Conservation (phyloP, 2,888 invertebrate genomes). For the Ophion obscuratus region DNA sequence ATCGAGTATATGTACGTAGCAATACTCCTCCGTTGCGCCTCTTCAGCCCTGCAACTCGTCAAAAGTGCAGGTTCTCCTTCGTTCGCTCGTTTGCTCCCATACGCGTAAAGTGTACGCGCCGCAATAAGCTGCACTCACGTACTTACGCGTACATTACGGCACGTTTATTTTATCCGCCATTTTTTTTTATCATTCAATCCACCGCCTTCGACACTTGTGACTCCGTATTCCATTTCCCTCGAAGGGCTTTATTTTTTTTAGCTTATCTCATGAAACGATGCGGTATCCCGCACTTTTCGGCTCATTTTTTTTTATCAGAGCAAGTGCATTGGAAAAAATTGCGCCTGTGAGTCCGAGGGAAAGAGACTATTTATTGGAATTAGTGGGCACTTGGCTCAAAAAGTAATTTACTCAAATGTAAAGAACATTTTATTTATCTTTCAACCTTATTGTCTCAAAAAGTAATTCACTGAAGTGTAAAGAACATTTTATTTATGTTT, state of each 20-base stretch:
- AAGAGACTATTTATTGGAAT: no score
- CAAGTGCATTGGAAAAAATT: no score
- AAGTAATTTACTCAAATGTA: no score
- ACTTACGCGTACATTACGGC: constrained; percentile 32
- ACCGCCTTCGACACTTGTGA: constrained; percentile 22
- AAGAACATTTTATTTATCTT: no score
- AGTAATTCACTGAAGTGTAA: no score
- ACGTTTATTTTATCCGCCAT: constrained; percentile 33
- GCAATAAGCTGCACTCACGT: constrained; percentile 55
- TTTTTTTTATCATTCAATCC: constrained; percentile 57
- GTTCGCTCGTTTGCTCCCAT: constrained; percentile 46
- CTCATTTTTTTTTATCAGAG: background rate
- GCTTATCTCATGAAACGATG: constrained; percentile 21
- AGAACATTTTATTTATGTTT: no score
- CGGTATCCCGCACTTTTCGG: background rate
- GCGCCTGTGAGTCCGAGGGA: no score
- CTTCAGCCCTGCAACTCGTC: constrained; percentile 38
- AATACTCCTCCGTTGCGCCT: constrained; percentile 12
- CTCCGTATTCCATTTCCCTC: constrained; percentile 8
- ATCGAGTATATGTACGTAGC: constrained; percentile 46
- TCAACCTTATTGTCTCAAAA: no score
- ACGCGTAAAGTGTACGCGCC: constrained; percentile 42
- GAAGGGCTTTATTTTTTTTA: constrained; percentile 5
- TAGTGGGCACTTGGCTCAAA: no score
- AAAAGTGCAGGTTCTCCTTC: constrained; percentile 38